phyloP scores from a whole-genome alignment of 1,140 invertebrate genomes.

The Drosophila grimshawi region DNA sequence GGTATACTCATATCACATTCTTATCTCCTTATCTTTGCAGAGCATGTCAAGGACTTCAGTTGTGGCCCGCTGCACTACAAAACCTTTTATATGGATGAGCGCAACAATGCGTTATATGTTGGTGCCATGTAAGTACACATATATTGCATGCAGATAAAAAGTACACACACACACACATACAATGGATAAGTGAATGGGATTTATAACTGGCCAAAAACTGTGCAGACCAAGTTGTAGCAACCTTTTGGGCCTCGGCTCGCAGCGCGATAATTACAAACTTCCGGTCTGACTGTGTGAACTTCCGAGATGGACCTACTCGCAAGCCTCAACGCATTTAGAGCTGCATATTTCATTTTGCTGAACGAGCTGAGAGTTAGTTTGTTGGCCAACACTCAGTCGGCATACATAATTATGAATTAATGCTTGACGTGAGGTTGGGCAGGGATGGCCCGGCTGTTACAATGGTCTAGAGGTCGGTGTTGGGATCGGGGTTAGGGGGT shows the following conservation, averaged over 20 bases:
- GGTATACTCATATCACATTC: not conserved
- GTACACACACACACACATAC: not conserved
- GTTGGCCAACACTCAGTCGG: slow-evolving; percentile 70
- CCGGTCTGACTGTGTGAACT: slow-evolving; percentile 54
- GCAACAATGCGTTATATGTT: slow-evolving; percentile 91
- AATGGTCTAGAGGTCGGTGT: not conserved
- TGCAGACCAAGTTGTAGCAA: slow-evolving; percentile 36
- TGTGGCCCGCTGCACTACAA: slow-evolving; percentile 93
- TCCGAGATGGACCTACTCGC: slow-evolving; percentile 32
- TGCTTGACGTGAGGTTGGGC: slow-evolving; percentile 51
- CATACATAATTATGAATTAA: slow-evolving; percentile 84
- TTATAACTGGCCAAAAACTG: slow-evolving; percentile 21
- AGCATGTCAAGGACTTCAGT: slow-evolving; percentile 93
- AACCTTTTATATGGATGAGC: slow-evolving; percentile 92
- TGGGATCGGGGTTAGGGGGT: not conserved
- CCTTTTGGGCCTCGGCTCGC: slow-evolving; percentile 9
- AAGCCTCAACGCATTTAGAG: slow-evolving; percentile 56
- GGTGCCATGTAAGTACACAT: slow-evolving; percentile 92
- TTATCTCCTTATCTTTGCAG: slow-evolving; percentile 87
- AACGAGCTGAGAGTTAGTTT: slow-evolving; percentile 21
- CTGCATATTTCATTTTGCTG: slow-evolving; percentile 73
- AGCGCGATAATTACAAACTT: slow-evolving; percentile 71
- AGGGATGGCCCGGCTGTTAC: not conserved
- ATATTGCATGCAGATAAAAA: slow-evolving; percentile 3
- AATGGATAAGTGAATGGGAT: slow-evolving; percentile 16